phyloP scores from a whole-genome alignment of 2,113 vertebrate genomes.

The Tinamus guttatus region DNA sequence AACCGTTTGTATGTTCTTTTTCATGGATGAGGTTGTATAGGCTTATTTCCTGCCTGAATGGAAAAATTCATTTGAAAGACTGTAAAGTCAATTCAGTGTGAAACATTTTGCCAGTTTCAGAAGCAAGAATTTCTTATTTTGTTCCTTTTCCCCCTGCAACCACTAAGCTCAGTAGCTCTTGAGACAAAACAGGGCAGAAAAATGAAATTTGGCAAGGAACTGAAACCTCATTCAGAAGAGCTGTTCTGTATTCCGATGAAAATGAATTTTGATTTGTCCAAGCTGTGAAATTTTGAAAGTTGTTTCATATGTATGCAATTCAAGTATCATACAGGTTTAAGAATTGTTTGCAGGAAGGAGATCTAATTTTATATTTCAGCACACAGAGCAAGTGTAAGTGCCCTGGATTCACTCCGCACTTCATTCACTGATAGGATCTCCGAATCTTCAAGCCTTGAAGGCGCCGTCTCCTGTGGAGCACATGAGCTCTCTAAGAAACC shows the following conservation, averaged over 20 bases:
- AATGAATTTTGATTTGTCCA: not conserved
- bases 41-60: constrained; percentile 17
- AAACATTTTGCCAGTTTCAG: not conserved
- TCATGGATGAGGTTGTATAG: not conserved
- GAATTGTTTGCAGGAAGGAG: not conserved
- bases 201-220: not conserved
- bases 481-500: not conserved
- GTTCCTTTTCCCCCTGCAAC: rapidly evolving
- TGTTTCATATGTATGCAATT: not conserved
- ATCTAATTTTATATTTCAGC: not conserved
- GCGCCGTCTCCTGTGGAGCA: not conserved
- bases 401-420: not conserved
- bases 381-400: not conserved
- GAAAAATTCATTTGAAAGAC: not conserved
- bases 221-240: not conserved
- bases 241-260: not conserved
- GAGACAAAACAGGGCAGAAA: not conserved
- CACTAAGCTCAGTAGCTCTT: not conserved
- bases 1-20: not conserved
- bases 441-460: not conserved
- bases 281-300: not conserved
- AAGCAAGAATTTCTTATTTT: not conserved
- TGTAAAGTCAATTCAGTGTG: constrained; percentile 4
- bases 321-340: not conserved
- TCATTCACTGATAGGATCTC: not conserved